Evolutionary conservation across 2,888 invertebrate genomes (phyloP).

Genomic region (Drosophila glabriapex): DNA sequence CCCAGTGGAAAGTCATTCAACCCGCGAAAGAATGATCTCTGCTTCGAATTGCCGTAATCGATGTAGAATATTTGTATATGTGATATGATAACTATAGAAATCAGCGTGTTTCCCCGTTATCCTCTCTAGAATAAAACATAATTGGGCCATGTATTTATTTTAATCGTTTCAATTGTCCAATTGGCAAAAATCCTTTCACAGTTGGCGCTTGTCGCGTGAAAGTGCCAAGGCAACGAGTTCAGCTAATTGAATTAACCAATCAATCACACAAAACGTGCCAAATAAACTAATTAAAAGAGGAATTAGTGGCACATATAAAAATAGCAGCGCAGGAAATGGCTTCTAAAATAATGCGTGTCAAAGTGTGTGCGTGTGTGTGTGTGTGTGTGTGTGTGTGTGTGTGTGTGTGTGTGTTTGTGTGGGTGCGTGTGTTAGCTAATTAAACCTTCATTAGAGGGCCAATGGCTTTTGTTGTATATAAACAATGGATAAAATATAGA

Average conservation of each 20-base stretch:
- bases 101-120: neutral
- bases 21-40: no score
- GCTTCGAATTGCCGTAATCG: neutral
- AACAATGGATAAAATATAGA: conserved; percentile 55
- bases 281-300: conserved; percentile 76
- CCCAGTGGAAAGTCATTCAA: neutral
- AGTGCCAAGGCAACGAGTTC: conserved; percentile 22
- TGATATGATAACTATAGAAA: neutral
- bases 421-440: conserved; percentile 64
- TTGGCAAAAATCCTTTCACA: conserved; percentile 5
- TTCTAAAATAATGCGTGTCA: conserved; percentile 45
- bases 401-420: conserved; percentile 13
- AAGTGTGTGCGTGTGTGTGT: neutral
- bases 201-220: conserved; percentile 1
- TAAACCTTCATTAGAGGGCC: conserved; percentile 72
- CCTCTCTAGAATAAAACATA: neutral
- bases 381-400: conserved; percentile 14
- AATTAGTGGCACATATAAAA: conserved; percentile 62
- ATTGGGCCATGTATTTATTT: neutral
- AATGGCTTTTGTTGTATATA: conserved; percentile 64
- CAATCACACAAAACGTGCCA: conserved; percentile 63
- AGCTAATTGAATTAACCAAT: conserved; percentile 71
- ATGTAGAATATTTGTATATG: neutral
- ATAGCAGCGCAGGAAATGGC: conserved; percentile 43
- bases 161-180: neutral